Percentiles rank a stretch among this genome's conserved stretches.
These are phyloP conservation scores for Achatina immaculata DNA, from an alignment of 1,140 invertebrate genomes.

Conservation along the genomic window DNA sequence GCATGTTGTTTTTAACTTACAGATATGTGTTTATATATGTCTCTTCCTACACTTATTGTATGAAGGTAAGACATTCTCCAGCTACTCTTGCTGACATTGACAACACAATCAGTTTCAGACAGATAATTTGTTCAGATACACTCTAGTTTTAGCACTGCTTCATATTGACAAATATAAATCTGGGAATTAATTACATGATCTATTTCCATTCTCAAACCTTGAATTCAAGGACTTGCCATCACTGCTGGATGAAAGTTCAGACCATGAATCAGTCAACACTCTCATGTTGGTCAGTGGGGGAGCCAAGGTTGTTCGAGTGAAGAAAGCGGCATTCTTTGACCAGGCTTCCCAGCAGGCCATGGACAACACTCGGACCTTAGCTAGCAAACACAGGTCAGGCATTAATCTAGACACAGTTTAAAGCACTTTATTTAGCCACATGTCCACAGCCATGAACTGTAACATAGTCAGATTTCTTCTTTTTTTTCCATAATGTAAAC, in stretches of 20 bases:
- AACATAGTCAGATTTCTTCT: neutral
- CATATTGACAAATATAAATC: too few relatives aligned
- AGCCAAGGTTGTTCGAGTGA: conserved; percentile 50
- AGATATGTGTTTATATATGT: too few relatives aligned
- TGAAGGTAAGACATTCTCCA: too few relatives aligned
- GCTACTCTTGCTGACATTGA: too few relatives aligned
- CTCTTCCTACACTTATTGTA: too few relatives aligned
- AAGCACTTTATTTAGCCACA: neutral
- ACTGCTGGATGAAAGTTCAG: neutral
- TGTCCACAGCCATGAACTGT: neutral
- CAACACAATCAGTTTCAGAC: too few relatives aligned
- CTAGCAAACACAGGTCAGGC: conserved; percentile 47
- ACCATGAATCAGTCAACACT: conserved; percentile 32
- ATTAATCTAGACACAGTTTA: neutral
- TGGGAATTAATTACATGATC: too few relatives aligned
- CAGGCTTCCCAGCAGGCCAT: conserved; percentile 48
- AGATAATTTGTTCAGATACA: too few relatives aligned
- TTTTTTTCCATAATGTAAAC: neutral
- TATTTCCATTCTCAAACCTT: too few relatives aligned
- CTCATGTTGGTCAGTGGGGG: conserved; percentile 57
- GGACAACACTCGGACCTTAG: conserved; percentile 45
- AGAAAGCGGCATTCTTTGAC: conserved; percentile 49
- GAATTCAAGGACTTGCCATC: conserved; percentile 30
- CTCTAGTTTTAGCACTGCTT: too few relatives aligned
- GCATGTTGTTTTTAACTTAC: too few relatives aligned